Conservation (phyloP, 2,888 invertebrate genomes). For the Bruchidius siliquastri region DNA sequence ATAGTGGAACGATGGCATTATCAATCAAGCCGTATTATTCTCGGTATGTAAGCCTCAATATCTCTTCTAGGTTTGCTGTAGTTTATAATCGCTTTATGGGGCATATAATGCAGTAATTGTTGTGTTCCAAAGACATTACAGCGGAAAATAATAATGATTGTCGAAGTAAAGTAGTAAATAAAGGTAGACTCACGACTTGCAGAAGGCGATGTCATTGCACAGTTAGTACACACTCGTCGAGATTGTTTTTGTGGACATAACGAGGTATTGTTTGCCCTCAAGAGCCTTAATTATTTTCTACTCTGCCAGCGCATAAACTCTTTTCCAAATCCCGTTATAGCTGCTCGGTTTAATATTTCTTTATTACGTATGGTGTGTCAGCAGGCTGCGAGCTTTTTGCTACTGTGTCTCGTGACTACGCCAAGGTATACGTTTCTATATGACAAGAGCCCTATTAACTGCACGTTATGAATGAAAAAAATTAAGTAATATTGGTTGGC, state of each 20-base stretch:
- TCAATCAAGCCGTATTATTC: too few species aligned
- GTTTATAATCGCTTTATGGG: neutral
- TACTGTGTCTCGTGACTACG: neutral
- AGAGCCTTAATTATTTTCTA: neutral
- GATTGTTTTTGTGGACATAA: neutral
- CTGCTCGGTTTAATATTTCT: neutral
- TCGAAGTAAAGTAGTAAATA: neutral
- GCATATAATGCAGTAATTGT: neutral
- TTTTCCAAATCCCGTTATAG: neutral
- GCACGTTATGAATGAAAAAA: neutral
- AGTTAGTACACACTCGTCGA: neutral
- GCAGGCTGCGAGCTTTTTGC: neutral
- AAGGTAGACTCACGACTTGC: neutral
- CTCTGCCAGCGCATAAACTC: neutral
- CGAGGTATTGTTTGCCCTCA: neutral
- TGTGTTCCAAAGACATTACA: neutral
- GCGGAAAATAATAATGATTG: neutral
- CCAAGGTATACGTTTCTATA: neutral
- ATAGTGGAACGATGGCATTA: too few species aligned
- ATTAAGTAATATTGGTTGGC: neutral
- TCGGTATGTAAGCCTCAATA: neutral
- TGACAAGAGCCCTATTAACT: neutral
- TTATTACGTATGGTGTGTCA: neutral
- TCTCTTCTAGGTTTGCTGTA: neutral
- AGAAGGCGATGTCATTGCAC: neutral